Evolutionary conservation across 1,140 invertebrate species (phyloP), one percentile per base, ranked within the genome.

Genomic region (Lysiphlebus fabarum): DNA sequence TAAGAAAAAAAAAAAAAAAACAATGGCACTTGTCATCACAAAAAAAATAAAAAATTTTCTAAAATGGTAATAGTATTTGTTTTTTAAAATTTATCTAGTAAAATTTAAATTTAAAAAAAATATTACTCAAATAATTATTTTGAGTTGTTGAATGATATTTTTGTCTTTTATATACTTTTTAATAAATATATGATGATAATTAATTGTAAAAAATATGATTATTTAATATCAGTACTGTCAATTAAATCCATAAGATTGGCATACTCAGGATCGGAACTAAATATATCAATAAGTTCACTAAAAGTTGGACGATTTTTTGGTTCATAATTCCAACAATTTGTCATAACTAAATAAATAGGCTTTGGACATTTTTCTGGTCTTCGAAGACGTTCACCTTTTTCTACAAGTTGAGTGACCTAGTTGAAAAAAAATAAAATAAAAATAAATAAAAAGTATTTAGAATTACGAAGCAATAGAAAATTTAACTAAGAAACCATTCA

Each of bases 271-370:
- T 87, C 84, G 7, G 82, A 83, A 4, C 87, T 85, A 70, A 96
- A 92, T 45, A 87, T 85, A 12, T 89, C 83, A 11, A 88, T 84
- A 11, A 97, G 82, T 67, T 91, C 84, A 47, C 83, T 79, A 77
- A 97, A 97, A 0, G 86, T 90, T 0, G 94, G 94, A 60, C 95
- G 77, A 34, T 87, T 79, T 45, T 86, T 82, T 0, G 90, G 85
- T 47, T 88, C 83, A 69, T 90, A 90, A 5, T 86, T 82, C 96
- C 96, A 99, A 76, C 96, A 98, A 70, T 87, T 86, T 58, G 84
- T 76, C 91, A 98, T 97, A 53, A 95, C 83, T 61, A 87, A 78
- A 74, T 95, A 98, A 41, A 95, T 87, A 61, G 90, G 84, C 48
- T 87, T 84, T 0, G 95, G 91, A 78, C 95, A 98, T 44, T 86